Evolutionary conservation across 2,888 invertebrate genomes (phyloP).

Genomic region (Drosophila peninsularis): DNA sequence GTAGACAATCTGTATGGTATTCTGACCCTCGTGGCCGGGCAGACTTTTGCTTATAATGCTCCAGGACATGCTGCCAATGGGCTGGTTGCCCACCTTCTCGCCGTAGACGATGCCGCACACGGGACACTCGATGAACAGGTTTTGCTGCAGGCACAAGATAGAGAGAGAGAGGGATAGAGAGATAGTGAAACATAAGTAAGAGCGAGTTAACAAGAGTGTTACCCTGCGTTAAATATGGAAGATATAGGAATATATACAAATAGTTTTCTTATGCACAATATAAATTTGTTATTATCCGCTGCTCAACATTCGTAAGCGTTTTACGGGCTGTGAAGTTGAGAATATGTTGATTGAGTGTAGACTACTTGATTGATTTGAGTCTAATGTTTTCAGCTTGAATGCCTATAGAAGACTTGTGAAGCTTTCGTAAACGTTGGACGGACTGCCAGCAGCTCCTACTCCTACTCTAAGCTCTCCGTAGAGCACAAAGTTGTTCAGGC

Average conservation of each 20-base stretch:
- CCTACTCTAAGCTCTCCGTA: too few relatives aligned
- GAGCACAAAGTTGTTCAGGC: not conserved
- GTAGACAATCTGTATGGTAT: slow-evolving; percentile 93
- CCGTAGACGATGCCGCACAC: slow-evolving; percentile 94
- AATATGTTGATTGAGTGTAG: too few relatives aligned
- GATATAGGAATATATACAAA: not conserved
- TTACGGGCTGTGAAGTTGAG: not conserved
- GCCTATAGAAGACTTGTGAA: too few relatives aligned
- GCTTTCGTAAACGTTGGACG: not conserved
- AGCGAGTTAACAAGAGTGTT: slow-evolving; percentile 1
- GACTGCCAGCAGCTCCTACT: not conserved
- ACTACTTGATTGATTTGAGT: too few relatives aligned
- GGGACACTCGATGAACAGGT: slow-evolving; percentile 93
- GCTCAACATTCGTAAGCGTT: not conserved
- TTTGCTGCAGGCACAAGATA: slow-evolving; percentile 71
- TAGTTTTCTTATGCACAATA: not conserved
- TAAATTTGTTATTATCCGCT: not conserved
- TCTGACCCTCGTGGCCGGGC: slow-evolving; percentile 88
- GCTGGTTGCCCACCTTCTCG: slow-evolving; percentile 92
- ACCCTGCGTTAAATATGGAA: not conserved
- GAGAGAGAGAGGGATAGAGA: not conserved
- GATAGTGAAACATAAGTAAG: slow-evolving; percentile 1
- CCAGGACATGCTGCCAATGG: slow-evolving; percentile 93
- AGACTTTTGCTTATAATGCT: slow-evolving; percentile 88
- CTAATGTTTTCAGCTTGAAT: too few relatives aligned